Conservation (phyloP, 1,140 invertebrate genomes). For the Ceratoteleas bidentatus region DNA sequence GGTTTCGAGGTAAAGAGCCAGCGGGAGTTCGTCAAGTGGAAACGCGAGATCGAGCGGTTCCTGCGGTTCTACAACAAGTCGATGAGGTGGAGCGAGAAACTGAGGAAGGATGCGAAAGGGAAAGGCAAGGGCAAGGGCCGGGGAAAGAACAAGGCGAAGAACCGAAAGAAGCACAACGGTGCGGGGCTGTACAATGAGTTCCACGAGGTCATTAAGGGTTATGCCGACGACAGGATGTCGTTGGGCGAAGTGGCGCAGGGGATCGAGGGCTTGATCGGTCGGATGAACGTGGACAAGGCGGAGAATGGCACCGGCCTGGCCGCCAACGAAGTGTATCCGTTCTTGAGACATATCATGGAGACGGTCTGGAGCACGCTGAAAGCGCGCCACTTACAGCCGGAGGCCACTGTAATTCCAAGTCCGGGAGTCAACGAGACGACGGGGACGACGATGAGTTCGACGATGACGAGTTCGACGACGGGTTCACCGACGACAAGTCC, state of each 20-base stretch:
- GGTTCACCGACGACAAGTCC: no score
- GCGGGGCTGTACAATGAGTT: conserved; percentile 78
- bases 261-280: conserved; percentile 75
- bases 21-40: conserved; percentile 77
- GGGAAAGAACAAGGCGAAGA: conserved; percentile 37
- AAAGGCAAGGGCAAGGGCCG: conserved; percentile 59
- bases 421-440: conserved; percentile 22
- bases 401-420: conserved; percentile 20
- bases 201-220: conserved; percentile 79
- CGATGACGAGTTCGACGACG: no score
- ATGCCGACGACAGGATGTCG: conserved; percentile 76
- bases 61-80: conserved; percentile 80
- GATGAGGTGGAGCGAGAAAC: conserved; percentile 78
- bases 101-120: conserved; percentile 72
- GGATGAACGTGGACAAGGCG: conserved; percentile 77
- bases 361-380: conserved; percentile 74
- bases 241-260: conserved; percentile 72
- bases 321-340: conserved; percentile 78
- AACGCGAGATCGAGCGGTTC: conserved; percentile 78
- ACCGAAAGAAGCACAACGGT: conserved; percentile 68
- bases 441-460: no score
- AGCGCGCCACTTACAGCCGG: conserved; percentile 36
- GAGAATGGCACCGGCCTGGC: conserved; percentile 77
- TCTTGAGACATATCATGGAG: conserved; percentile 82
- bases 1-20: conserved; percentile 75